Percentiles rank a stretch among this genome's conserved stretches.
Evolutionary conservation across 2,888 invertebrate species (phyloP).

Genomic region (Drosophila melanosoma): DNA sequence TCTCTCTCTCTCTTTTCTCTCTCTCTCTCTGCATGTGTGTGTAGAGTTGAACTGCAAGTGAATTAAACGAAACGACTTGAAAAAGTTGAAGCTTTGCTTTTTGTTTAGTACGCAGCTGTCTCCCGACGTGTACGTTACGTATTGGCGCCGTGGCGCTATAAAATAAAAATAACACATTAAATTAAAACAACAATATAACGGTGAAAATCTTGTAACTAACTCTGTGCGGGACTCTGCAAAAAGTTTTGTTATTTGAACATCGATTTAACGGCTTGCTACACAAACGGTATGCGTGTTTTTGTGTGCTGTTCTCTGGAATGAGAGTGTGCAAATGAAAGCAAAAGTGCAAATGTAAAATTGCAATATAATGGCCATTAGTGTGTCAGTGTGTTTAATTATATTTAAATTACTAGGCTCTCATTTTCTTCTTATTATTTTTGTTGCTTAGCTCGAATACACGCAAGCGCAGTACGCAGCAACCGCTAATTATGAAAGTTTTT

Average conservation of each 20-base stretch:
- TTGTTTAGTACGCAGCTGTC: constrained; percentile 74
- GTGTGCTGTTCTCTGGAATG: constrained; percentile 24
- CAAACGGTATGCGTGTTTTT: constrained; percentile 61
- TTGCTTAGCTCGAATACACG: constrained; percentile 46
- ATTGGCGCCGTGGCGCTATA: constrained; percentile 67
- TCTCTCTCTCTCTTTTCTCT: not conserved
- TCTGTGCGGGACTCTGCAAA: constrained; percentile 41
- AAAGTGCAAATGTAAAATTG: constrained; percentile 63
- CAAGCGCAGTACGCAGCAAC: constrained; percentile 48
- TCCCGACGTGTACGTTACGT: constrained; percentile 70
- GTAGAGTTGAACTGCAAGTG: constrained; percentile 63
- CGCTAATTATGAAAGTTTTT: constrained; percentile 78
- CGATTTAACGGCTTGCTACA: constrained; percentile 60
- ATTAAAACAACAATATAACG: constrained; percentile 42
- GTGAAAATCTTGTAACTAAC: constrained; percentile 67
- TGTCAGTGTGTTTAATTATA: constrained; percentile 70
- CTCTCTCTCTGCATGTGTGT: constrained; percentile 18
- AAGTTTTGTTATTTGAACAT: constrained; percentile 25
- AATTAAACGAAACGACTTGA: constrained; percentile 78
- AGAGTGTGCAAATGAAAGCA: constrained; percentile 58
- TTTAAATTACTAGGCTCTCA: constrained; percentile 30
- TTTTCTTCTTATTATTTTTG: constrained; percentile 13
- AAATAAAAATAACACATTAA: constrained; percentile 21
- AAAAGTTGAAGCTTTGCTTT: constrained; percentile 71
- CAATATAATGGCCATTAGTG: constrained; percentile 47